Conservation (phyloP, 2,797 vertebrate genomes). For the Aldrovandia affinis region DNA sequence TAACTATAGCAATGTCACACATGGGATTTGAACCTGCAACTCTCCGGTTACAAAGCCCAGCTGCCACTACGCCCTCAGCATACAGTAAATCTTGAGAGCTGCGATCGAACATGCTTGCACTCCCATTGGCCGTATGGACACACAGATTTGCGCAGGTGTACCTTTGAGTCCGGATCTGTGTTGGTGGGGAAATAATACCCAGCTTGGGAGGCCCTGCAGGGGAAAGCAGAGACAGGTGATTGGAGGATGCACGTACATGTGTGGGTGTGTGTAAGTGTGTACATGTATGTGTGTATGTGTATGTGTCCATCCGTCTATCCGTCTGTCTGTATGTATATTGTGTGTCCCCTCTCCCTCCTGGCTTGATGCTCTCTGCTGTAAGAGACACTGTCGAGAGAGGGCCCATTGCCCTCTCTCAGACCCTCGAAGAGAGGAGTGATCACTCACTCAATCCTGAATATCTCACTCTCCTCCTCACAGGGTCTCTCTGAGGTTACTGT, state of each 20-base stretch:
- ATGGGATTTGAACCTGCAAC: not conserved
- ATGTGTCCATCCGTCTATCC: not conserved
- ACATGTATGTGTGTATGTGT: slow-evolving; percentile 12
- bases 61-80: not conserved
- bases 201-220: slow-evolving; percentile 67
- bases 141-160: slow-evolving; percentile 18
- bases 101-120: not conserved
- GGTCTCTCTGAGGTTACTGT: too few species aligned
- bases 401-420: too few species aligned
- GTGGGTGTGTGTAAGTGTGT: slow-evolving; percentile 17
- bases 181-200: slow-evolving; percentile 73
- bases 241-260: not conserved
- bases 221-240: slow-evolving; percentile 24
- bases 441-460: too few species aligned
- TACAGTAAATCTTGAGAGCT: not conserved
- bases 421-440: too few species aligned
- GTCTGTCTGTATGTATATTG: slow-evolving; percentile 20
- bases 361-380: too few species aligned
- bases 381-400: too few species aligned
- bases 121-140: not conserved
- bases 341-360: not conserved
- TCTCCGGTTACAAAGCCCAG: not conserved
- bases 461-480: too few species aligned
- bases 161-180: slow-evolving; percentile 74
- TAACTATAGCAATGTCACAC: not conserved